These are phyloP conservation scores for Pica pica DNA, from an alignment of 2,113 vertebrate genomes.

Conservation along the genomic window DNA sequence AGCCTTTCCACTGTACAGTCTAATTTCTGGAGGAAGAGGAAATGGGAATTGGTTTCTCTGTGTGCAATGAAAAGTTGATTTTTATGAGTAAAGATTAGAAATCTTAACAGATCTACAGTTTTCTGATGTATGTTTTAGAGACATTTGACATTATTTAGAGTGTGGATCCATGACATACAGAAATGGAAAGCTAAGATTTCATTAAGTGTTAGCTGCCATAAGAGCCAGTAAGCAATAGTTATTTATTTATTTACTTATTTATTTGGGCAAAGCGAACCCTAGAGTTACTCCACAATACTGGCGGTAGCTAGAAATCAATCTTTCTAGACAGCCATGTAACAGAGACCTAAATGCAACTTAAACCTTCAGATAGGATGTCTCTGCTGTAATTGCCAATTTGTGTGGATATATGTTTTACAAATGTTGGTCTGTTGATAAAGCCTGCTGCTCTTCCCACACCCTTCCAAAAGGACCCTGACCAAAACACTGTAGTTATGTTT, in stretches of 20 bases:
- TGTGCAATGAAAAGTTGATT: conserved; percentile 32
- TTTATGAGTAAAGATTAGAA: conserved; percentile 27
- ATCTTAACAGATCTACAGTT: neutral
- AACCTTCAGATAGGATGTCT: neutral
- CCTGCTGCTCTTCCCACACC: neutral
- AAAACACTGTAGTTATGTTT: neutral
- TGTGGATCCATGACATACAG: neutral
- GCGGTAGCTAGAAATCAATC: neutral
- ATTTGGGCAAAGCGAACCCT: neutral
- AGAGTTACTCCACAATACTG: neutral
- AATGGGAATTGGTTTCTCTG: conserved; percentile 25
- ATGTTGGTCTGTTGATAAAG: neutral
- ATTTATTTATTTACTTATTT: neutral
- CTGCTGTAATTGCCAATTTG: neutral
- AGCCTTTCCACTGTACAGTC: conserved; percentile 17
- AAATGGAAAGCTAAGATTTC: neutral
- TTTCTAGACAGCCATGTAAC: neutral
- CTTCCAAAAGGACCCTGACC: neutral
- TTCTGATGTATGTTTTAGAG: conserved; percentile 6
- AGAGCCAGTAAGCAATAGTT: neutral
- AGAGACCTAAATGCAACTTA: neutral
- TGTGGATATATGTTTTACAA: neutral
- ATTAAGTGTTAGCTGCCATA: neutral
- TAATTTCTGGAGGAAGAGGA: conserved; percentile 35
- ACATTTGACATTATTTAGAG: neutral